Evolutionary conservation across 2,113 vertebrate genomes (phyloP), one percentile per base, ranked within the genome.

Genomic region (Pavo muticus): DNA sequence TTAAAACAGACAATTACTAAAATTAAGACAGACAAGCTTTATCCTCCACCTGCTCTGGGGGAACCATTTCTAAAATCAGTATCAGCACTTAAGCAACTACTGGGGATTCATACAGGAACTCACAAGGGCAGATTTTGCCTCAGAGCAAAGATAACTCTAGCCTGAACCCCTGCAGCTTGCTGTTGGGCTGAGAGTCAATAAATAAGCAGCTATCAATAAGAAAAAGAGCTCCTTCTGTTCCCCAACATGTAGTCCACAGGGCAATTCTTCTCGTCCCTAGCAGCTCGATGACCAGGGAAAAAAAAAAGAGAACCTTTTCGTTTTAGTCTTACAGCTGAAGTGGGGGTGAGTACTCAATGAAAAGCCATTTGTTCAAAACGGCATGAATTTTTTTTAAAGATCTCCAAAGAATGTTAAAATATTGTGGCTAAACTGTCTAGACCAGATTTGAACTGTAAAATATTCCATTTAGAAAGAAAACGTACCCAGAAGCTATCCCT

Each of bases 331-430:
- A 40, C 6, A 9, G 65, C 54, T 86, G 52, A 95, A 90, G 61
- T 2, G 1, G 83, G 24, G 47, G 90, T 42, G 29, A 87, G 30
- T 29, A 60, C 40, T 87, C 80, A 85, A 32, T 95, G 90, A 97
- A 96, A 97, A 91, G 90, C 75, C 73, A 88, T 88, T 95, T 97
- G 90, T 95, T 95, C 79, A 88, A 95, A 94, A 56, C 11, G 67
- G 67, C 65, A 81, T 86, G 83, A 93, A 80, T 17, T 57, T 84
- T 57, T 80, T 90, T 82, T 76, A 90, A 91, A 93, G 65, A 91
- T 95, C 91, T 93, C 85, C 65, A 95, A 96, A 97, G 93, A 93
- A 95, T 88, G 85, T 91, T 95, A 91, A 91, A 94, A 86, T 78
- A 78, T 78, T 95, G 93, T 87, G 94, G 91, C 87, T 86, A 78